Conservation (phyloP, 2,888 invertebrate species). For the Epirrhoe tristata region DNA sequence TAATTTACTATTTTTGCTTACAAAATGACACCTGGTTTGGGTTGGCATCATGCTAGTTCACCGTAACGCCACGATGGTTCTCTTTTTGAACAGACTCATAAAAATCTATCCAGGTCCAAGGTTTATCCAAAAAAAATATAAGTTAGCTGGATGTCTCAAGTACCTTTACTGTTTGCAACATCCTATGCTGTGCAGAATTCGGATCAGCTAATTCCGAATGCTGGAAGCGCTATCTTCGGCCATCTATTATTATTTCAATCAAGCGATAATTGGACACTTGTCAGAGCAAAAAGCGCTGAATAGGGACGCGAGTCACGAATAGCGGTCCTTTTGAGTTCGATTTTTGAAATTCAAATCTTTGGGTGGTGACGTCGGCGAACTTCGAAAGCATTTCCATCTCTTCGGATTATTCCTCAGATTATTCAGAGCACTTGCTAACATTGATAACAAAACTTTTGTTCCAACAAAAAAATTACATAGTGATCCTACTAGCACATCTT, state of each 20-base stretch:
- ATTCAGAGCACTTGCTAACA: no score
- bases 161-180: conserved; percentile 25
- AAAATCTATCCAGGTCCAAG: no score
- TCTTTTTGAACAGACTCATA: no score
- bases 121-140: no score
- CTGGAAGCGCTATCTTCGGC: conserved; percentile 61
- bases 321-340: conserved; percentile 65
- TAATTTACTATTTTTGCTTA: no score
- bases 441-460: no score
- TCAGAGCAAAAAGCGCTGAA: conserved; percentile 70
- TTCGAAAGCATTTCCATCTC: conserved; percentile 11
- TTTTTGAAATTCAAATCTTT: conserved; percentile 67
- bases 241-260: conserved; percentile 81
- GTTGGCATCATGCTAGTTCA: no score
- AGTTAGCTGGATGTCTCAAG: no score
- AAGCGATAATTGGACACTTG: conserved; percentile 80
- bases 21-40: no score
- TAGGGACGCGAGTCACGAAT: conserved; percentile 59
- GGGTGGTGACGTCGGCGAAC: conserved; percentile 47
- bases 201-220: conserved; percentile 64
- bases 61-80: no score
- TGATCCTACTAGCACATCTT: no score
- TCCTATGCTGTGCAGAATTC: conserved; percentile 39
- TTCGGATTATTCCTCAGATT: background rate
- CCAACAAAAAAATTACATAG: no score